These are phyloP conservation scores for Sinhomidia bicolor DNA, from an alignment of 2,888 invertebrate genomes.

Conservation along the genomic window DNA sequence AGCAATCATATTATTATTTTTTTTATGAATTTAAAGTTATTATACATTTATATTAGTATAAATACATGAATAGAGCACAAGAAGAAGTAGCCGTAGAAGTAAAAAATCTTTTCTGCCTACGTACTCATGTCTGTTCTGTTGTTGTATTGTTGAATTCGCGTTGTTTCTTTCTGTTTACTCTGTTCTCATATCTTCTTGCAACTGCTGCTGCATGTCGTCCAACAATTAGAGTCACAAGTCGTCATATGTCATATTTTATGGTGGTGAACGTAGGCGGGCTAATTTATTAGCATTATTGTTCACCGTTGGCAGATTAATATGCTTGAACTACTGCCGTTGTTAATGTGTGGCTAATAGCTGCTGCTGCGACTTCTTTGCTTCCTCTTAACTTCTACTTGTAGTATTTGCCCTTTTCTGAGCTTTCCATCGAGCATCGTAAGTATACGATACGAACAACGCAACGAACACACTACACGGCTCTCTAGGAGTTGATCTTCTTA, in stretches of 20 bases:
- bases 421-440: too few species aligned
- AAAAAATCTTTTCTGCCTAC: too few species aligned
- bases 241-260: slow-evolving; percentile 73
- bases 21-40: too few species aligned
- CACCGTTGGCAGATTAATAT: slow-evolving; percentile 73
- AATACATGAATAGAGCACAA: too few species aligned
- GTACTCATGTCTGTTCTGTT: too few species aligned
- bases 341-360: slow-evolving; percentile 44
- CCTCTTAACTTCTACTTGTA: slow-evolving; percentile 44
- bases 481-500: slow-evolving; percentile 6
- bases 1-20: too few species aligned
- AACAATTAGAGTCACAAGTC: slow-evolving; percentile 71
- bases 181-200: too few species aligned
- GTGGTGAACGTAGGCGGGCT: slow-evolving; percentile 67
- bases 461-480: too few species aligned
- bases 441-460: too few species aligned
- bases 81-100: too few species aligned
- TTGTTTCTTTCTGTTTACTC: too few species aligned
- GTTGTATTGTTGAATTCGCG: not conserved
- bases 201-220: slow-evolving; percentile 35
- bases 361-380: slow-evolving; percentile 35
- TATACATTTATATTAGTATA: too few species aligned
- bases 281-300: slow-evolving; percentile 74
- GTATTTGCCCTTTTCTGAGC: slow-evolving; percentile 1
- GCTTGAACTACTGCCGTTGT: slow-evolving; percentile 62